Base-by-base conservation (phyloP, 2,888 invertebrate species). In the Lordiphosa andalusiaca region DNA sequence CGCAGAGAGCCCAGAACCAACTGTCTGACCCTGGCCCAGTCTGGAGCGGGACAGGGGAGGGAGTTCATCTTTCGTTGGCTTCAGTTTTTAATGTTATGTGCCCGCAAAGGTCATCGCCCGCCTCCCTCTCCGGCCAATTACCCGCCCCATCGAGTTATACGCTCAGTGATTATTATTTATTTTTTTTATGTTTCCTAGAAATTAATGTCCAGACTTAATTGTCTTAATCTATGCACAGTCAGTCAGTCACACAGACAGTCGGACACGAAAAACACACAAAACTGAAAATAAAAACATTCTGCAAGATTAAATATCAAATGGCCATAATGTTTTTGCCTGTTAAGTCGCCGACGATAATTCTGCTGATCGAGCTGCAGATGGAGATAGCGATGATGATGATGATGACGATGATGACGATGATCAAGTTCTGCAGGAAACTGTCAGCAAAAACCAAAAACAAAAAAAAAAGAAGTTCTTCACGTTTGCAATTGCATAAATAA, bases 121-220 rank as follows among this genome's bases (percentile, higher is more conserved):
- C 25, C 25, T 25, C 25, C 25, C 25, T 25, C 7, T 7, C n/a
- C n/a, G 25, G 25, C 30, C 30, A 30, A 30, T 30, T 30, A 30
- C 25, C 25, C 7, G 6, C 25, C 25, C 25, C 25, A 25, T 25
- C 25, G 25, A 25, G 25, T 7, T 25, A 7, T 25, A 7, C 25
- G 7, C 25, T 7, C 25, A 25, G 25, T 30, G 10, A 30, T 30
- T 30, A 30, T 30, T 30, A 30, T 60, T 16, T n/a, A n/a, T 1
- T 16, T 16, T 59, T 67, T 66, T 66, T 52, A 53, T 66, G 60
- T 66, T 66, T 66, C 66, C 66, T 67, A 66, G 66, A 66, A 44
- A 67, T 54, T 65, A 59, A 65, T 67, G 65, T 50, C 53, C 51
- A 39, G 33, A 53, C 53, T 13, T 67, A 65, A 65, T 65, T 65